These are phyloP conservation scores for Holotrichia oblita DNA, from an alignment of 1,140 invertebrate genomes.

Conservation along the genomic window DNA sequence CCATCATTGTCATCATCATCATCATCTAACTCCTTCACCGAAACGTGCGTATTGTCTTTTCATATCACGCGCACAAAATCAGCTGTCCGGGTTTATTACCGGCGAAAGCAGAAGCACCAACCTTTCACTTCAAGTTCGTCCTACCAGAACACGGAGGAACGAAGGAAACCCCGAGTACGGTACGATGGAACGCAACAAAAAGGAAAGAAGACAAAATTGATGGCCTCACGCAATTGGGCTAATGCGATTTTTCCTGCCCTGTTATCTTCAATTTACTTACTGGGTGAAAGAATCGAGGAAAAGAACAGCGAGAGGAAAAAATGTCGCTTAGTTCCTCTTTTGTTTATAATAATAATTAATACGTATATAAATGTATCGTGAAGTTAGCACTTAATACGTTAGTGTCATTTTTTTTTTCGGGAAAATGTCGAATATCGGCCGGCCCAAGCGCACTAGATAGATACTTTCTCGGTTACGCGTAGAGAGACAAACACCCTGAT, in stretches of 20 bases:
- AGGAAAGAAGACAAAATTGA: not conserved
- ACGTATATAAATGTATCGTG: not conserved
- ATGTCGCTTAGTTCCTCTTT: too few relatives aligned
- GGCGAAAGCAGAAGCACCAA: not conserved
- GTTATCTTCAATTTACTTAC: not conserved
- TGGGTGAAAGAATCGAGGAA: too few relatives aligned
- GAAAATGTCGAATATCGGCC: not conserved
- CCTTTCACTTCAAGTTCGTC: not conserved
- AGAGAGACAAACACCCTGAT: not conserved
- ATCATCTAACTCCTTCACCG: not conserved
- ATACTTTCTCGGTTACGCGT: not conserved
- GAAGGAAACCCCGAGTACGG: too few relatives aligned
- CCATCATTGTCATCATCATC: not conserved
- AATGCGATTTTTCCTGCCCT: not conserved
- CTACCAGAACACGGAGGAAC: not conserved
- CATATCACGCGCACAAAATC: conserved; percentile 16
- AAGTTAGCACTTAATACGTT: too few relatives aligned
- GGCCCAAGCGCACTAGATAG: not conserved
- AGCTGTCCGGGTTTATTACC: conserved; percentile 10
- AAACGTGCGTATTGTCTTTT: not conserved
- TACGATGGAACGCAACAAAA: not conserved
- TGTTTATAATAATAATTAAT: not conserved
- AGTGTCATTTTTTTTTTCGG: not conserved
- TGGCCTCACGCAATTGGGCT: not conserved
- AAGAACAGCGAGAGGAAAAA: too few relatives aligned